These are phyloP conservation scores for Strix aluco DNA, from an alignment of 2,113 vertebrate genomes.

Conservation along the genomic window DNA sequence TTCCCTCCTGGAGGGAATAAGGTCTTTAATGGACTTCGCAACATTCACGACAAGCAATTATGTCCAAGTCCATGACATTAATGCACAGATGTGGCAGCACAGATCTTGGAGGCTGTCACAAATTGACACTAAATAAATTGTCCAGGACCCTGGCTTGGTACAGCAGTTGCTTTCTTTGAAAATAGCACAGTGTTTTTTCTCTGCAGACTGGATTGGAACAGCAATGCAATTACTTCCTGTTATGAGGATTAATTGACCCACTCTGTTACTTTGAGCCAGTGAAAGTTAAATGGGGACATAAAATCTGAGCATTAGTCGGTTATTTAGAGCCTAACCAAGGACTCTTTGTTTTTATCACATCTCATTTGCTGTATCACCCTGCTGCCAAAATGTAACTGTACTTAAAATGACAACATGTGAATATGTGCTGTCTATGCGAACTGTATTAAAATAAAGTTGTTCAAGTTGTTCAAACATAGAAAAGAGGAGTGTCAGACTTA, in stretches of 20 bases:
- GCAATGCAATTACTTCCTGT: constrained; percentile 34
- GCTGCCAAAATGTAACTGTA: background rate
- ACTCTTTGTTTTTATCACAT: background rate
- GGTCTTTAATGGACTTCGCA: constrained; percentile 37
- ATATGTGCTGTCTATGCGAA: background rate
- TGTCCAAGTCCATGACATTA: constrained; percentile 26
- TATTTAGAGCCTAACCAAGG: background rate
- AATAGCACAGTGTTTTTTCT: background rate
- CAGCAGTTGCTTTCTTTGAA: constrained; percentile 2
- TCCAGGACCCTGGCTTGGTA: background rate
- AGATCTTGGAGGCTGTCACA: constrained; percentile 40
- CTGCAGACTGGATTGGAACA: constrained; percentile 10
- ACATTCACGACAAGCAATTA: constrained; percentile 32
- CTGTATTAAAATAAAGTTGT: background rate
- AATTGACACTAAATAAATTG: constrained; percentile 54
- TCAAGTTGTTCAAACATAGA: background rate
- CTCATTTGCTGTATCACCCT: background rate
- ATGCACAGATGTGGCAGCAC: background rate
- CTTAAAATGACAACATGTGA: background rate
- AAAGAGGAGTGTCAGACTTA: background rate
- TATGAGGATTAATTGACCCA: constrained; percentile 57
- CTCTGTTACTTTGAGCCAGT: background rate
- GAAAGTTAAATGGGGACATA: background rate
- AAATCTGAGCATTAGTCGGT: constrained; percentile 24
- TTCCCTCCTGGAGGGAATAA: constrained; percentile 15